phyloP scores from a whole-genome alignment of 2,888 invertebrate genomes.

The Eulithis testata region DNA sequence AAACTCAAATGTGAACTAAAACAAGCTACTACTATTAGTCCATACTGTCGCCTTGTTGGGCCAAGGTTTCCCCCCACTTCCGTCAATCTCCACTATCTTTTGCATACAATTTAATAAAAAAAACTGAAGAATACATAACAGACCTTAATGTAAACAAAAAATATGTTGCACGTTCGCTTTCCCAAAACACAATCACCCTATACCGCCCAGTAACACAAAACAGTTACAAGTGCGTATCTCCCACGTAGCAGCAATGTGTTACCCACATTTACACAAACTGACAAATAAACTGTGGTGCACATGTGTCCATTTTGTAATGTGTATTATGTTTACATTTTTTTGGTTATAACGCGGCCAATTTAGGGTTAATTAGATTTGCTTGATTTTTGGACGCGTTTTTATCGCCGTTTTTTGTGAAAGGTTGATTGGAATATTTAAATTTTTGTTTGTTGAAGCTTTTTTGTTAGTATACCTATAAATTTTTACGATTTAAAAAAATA shows the following conservation, averaged over 20 bases:
- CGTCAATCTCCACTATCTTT: too few species aligned
- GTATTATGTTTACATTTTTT: constrained; percentile 9
- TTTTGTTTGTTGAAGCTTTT: too few species aligned
- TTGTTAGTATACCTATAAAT: too few species aligned
- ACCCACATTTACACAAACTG: constrained; percentile 58
- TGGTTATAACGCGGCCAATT: constrained; percentile 6
- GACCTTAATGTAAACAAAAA: too few species aligned
- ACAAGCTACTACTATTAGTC: too few species aligned
- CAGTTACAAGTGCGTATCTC: constrained; percentile 47
- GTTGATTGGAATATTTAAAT: neutral
- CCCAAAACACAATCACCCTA: constrained; percentile 42
- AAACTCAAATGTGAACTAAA: too few species aligned
- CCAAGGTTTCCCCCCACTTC: too few species aligned
- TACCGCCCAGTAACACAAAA: constrained; percentile 23
- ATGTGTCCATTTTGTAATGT: constrained; percentile 27
- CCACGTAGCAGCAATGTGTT: constrained; percentile 65
- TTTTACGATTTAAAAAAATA: too few species aligned
- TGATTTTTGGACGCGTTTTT: constrained; percentile 26
- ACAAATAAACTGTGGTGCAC: constrained; percentile 42
- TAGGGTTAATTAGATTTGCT: constrained; percentile 19
- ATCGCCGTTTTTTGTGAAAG: neutral
- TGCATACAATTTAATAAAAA: too few species aligned
- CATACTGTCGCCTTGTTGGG: too few species aligned
- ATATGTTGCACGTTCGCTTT: neutral
- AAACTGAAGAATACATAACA: too few species aligned